These are phyloP conservation scores for Kryphioiulus occultus DNA, from an alignment of 2,888 invertebrate species.

Conservation along the genomic window DNA sequence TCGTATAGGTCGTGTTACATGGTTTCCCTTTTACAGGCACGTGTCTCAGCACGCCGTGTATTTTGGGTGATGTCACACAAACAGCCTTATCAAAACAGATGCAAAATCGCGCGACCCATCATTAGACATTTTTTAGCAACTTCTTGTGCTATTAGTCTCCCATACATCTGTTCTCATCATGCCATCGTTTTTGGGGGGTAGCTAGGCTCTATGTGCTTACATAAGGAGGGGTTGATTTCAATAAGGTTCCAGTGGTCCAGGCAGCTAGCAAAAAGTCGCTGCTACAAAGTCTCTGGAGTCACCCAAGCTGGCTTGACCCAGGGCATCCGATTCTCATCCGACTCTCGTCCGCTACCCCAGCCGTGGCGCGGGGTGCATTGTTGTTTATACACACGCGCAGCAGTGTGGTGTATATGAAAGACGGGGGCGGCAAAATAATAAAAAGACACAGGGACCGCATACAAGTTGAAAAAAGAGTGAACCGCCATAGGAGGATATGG, in stretches of 20 bases:
- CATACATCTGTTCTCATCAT: slow-evolving; percentile 43
- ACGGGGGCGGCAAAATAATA: slow-evolving; percentile 31
- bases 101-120: slow-evolving; percentile 42
- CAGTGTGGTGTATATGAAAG: slow-evolving; percentile 26
- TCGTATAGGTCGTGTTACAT: slow-evolving; percentile 35
- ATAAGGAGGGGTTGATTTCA: slow-evolving; percentile 26
- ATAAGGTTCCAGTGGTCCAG: background rate
- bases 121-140: slow-evolving; percentile 41
- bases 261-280: background rate
- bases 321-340: background rate
- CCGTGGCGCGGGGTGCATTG: background rate
- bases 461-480: slow-evolving; percentile 20
- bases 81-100: slow-evolving; percentile 48
- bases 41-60: slow-evolving; percentile 33
- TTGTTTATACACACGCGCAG: background rate
- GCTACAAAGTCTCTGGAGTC: no score
- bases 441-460: slow-evolving; percentile 31
- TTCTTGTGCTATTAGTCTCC: slow-evolving; percentile 8
- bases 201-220: slow-evolving; percentile 26
- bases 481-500: slow-evolving; percentile 27
- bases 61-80: slow-evolving; percentile 42
- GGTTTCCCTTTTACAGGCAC: slow-evolving; percentile 48
- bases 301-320: no score
- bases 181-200: slow-evolving; percentile 1
- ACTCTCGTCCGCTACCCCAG: background rate